Evolutionary conservation across 2,797 vertebrate species (phyloP).

Genomic region (Galago senegalensis): DNA sequence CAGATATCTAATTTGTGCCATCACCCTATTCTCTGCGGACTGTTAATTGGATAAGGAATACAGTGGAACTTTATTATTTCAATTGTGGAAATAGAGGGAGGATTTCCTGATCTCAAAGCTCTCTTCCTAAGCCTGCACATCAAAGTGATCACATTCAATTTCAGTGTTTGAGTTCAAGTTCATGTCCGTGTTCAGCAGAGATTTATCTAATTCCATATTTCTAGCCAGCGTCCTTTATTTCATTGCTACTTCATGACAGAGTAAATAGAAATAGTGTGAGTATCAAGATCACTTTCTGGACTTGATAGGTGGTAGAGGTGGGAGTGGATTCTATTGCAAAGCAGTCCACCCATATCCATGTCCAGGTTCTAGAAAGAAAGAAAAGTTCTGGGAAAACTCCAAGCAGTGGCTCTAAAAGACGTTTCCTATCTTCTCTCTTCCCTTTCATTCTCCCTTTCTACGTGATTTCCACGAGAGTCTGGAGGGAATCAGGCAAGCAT

Average conservation of each 20-base stretch:
- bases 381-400: neutral
- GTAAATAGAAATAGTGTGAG: neutral
- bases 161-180: neutral
- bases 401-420: neutral
- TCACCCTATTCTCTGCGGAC: neutral
- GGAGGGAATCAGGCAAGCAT: neutral
- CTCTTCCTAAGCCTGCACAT: neutral
- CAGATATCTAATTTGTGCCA: neutral
- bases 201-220: neutral
- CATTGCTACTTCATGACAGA: neutral
- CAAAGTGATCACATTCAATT: neutral
- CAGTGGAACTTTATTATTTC: constrained; percentile 24
- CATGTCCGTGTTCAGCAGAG: neutral
- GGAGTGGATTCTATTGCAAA: neutral
- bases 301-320: no score
- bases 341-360: neutral
- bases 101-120: neutral
- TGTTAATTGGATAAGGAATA: neutral
- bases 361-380: neutral
- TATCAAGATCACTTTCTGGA: neutral
- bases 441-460: neutral
- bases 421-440: neutral
- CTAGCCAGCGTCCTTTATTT: neutral
- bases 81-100: neutral
- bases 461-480: constrained; percentile 28